Percentiles rank a stretch among this genome's conserved stretches.
Conservation (phyloP, 2,797 vertebrate species). For the Geotria australis region DNA sequence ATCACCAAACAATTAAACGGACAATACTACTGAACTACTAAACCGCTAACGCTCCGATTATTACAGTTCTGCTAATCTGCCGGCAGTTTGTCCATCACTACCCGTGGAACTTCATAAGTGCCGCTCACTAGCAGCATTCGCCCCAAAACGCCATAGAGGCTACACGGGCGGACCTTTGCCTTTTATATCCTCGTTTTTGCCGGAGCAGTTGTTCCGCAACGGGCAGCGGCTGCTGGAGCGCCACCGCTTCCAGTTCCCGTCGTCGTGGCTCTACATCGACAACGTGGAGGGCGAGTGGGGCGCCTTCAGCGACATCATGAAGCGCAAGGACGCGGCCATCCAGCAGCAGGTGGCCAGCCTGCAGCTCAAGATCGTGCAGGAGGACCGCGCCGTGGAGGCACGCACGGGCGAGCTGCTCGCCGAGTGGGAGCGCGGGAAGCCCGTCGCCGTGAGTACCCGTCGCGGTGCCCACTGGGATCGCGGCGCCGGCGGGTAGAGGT, state of each 20-base stretch:
- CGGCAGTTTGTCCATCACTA: no score
- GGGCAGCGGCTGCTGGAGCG: constrained; percentile 89
- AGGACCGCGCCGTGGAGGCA: constrained; percentile 88
- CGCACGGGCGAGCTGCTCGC: constrained; percentile 60
- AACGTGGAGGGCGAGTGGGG: constrained; percentile 99
- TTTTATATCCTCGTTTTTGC: no score
- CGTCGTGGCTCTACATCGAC: constrained; percentile 95
- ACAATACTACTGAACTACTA: no score
- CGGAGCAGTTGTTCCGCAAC: constrained; percentile 57
- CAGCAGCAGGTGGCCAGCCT: constrained; percentile 95
- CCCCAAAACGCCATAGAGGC: no score
- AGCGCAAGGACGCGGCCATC: constrained; percentile 87
- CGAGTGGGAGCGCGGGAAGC: constrained; percentile 97
- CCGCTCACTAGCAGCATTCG: no score
- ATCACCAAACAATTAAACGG: no score
- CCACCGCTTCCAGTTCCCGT: constrained; percentile 98
- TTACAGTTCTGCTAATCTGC: no score
- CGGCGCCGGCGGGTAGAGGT: no score
- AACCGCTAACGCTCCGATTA: no score
- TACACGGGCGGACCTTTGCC: no score
- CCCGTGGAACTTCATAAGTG: no score
- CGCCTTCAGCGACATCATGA: constrained; percentile 97
- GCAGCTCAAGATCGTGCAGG: constrained; percentile 96
- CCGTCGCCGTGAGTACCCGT: constrained; percentile 60
- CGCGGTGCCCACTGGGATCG: no score